These are phyloP conservation scores for Nowickia ferox DNA, from an alignment of 2,888 invertebrate genomes.

Conservation along the genomic window DNA sequence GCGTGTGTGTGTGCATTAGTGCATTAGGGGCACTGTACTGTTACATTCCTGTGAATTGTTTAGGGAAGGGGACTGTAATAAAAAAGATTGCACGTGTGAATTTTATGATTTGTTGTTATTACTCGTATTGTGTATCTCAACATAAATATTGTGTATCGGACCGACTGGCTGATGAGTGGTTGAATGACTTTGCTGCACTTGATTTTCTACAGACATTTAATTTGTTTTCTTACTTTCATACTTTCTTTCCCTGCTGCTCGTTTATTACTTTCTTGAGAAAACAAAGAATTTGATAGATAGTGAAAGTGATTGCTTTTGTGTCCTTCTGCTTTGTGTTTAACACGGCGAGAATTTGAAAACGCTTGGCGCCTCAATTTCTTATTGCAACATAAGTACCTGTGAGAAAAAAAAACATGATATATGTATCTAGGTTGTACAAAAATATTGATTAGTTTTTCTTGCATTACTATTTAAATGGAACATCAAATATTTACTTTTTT, in stretches of 20 bases:
- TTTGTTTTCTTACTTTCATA: slow-evolving; percentile 16
- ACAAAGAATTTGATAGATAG: slow-evolving; percentile 42
- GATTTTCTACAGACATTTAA: neutral
- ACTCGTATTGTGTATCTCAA: slow-evolving; percentile 19
- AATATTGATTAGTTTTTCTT: neutral
- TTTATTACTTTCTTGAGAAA: slow-evolving; percentile 55
- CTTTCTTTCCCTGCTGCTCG: slow-evolving; percentile 25
- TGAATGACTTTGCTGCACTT: slow-evolving; percentile 35
- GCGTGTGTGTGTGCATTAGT: neutral
- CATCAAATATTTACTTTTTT: neutral
- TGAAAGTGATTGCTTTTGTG: slow-evolving; percentile 59
- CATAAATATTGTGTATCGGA: slow-evolving; percentile 14
- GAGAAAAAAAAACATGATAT: slow-evolving; percentile 36
- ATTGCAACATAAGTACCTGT: slow-evolving; percentile 30
- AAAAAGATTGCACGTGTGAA: slow-evolving; percentile 68
- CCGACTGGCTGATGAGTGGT: neutral
- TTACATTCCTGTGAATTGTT: slow-evolving; percentile 66
- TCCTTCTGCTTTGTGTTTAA: slow-evolving; percentile 13
- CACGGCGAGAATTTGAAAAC: slow-evolving; percentile 47
- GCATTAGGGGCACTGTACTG: slow-evolving; percentile 58
- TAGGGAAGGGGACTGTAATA: neutral
- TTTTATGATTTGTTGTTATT: slow-evolving; percentile 65
- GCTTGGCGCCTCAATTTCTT: slow-evolving; percentile 58
- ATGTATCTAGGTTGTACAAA: slow-evolving; percentile 32
- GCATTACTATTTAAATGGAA: slow-evolving; percentile 7